Conservation (phyloP, 2,113 vertebrate genomes). For the Percopsis transmontana region DNA sequence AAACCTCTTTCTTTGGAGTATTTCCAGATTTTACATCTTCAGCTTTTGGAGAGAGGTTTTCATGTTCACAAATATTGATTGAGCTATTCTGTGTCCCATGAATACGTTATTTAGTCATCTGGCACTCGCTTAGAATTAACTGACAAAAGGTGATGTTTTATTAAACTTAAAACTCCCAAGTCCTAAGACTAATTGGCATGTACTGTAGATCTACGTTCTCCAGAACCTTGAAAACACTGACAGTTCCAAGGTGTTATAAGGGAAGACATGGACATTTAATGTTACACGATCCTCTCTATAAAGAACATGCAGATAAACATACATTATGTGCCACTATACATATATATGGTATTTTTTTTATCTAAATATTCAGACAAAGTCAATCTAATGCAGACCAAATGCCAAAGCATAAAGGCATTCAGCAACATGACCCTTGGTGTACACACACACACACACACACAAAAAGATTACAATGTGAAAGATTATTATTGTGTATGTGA, state of each 20-base stretch:
- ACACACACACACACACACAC: too few species aligned
- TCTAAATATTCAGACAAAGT: too few species aligned
- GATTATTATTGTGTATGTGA: too few species aligned
- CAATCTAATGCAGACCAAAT: too few species aligned
- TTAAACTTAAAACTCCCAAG: background rate
- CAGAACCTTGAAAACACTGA: background rate
- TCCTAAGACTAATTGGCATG: background rate
- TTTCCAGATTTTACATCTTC: conserved; percentile 25
- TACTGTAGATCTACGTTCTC: background rate
- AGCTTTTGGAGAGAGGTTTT: conserved; percentile 12
- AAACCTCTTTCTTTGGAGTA: conserved; percentile 26
- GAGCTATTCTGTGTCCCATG: conserved; percentile 12
- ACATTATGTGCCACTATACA: too few species aligned
- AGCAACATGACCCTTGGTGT: too few species aligned
- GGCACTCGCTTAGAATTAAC: conserved; percentile 7
- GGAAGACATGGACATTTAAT: conserved; percentile 3
- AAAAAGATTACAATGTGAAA: too few species aligned
- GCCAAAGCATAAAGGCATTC: too few species aligned
- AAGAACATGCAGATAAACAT: too few species aligned
- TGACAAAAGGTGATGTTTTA: background rate
- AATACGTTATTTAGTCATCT: conserved; percentile 23
- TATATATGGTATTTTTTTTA: too few species aligned
- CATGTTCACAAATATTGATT: conserved; percentile 35
- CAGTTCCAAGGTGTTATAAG: background rate
- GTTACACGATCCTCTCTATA: background rate